Base-by-base conservation (phyloP, 2,888 invertebrate genomes). In the Drosophila nigricruria region DNA sequence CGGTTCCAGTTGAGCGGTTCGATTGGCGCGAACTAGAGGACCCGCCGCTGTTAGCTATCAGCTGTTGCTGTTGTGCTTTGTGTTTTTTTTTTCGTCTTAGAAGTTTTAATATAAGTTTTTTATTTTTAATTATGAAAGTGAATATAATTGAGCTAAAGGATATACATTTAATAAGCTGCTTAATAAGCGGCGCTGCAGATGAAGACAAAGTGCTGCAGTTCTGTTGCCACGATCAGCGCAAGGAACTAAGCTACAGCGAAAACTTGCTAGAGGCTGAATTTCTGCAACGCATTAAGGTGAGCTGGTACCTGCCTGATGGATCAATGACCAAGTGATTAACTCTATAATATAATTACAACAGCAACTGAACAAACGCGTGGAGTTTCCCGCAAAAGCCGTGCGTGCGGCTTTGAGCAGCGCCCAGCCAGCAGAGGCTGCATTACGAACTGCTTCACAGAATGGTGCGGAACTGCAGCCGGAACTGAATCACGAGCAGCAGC, bases 281-380 rank as follows among this genome's bases (percentile, higher is more conserved):
- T 16, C 6, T 70, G 12, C 50, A 65, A 23, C 86, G 90, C 5
- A 57, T 83, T 4, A 75, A 79, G 43, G 66, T 73, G 6, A 73
- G 47, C n/a, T 16, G 36, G 4, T 1, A 4, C 8, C 25, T 14
- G n/a, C 1, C 3, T 12, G 2, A n/a, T 8, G 18, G 2, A 5
- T 16, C 3, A 25, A 14, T 9, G 16, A 12, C 16, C 5, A n/a
- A 38, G 20, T 23, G 6, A 2, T 8, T 38, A n/a, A 36, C 12
- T 20, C 2, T 16, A 16, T 23, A 0, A 16, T 10, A 5, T 1
- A 40, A 2, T 25, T 9, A n/a, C 1, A 2, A 36, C 36, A 92
- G 92, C 58, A 74, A 20, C 45, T 89, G 1, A 92, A 92, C 56
- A 84, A 85, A 61, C 89, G 92, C 10, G 88, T 91, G 2, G 85